These are phyloP conservation scores for Sorex araneus DNA, from an alignment of 2,113 vertebrate genomes.

Conservation along the genomic window DNA sequence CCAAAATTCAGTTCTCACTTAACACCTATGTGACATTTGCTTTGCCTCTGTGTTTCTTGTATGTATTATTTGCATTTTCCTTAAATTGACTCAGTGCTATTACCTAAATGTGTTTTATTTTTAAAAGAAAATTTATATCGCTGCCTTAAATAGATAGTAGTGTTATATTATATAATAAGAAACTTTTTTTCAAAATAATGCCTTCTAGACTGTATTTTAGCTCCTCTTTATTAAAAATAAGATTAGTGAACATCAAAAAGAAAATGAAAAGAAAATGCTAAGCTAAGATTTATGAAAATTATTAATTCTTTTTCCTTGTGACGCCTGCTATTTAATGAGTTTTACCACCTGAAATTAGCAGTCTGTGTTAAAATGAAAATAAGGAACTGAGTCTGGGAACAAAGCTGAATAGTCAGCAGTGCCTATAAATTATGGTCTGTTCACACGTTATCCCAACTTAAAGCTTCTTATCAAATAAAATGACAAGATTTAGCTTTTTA, in stretches of 20 bases:
- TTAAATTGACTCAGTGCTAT: too few species aligned
- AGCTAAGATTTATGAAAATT: neutral
- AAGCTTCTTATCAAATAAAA: slow-evolving; percentile 16
- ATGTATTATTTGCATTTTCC: too few species aligned
- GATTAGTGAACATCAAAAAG: neutral
- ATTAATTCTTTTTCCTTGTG: neutral
- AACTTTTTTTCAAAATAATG: neutral
- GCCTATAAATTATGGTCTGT: neutral
- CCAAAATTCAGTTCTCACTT: too few species aligned
- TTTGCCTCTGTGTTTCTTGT: too few species aligned
- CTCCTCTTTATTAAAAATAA: neutral
- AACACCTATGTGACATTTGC: too few species aligned
- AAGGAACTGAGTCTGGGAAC: neutral
- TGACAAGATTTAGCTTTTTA: slow-evolving; percentile 4
- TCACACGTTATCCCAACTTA: neutral
- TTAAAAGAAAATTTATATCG: too few species aligned
- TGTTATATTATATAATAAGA: too few species aligned
- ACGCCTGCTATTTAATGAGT: neutral
- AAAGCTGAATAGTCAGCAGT: neutral
- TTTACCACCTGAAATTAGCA: neutral
- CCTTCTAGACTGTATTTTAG: slow-evolving; percentile 35
- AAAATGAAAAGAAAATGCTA: slow-evolving; percentile 15
- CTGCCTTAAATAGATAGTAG: too few species aligned
- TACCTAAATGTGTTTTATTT: too few species aligned
- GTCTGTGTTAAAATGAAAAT: neutral